Percentiles rank a stretch among this genome's conserved stretches.
Evolutionary conservation across 1,140 invertebrate genomes (phyloP).

Genomic region (Drosophila willistoni): DNA sequence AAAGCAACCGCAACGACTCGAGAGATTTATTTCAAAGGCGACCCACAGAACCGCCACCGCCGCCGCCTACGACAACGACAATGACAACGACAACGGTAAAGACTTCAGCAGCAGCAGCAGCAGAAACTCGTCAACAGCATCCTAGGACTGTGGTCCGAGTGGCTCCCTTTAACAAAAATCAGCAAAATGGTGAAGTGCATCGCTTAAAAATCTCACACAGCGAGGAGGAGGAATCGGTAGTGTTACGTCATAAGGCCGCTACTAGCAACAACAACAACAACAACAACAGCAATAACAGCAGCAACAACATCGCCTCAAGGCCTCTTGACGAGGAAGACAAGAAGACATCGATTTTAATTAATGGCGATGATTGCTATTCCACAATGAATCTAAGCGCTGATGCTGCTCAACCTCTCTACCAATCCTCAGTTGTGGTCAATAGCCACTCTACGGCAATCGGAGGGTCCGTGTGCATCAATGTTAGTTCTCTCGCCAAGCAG

Average conservation of each 20-base stretch:
- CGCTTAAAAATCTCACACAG: constrained; percentile 85
- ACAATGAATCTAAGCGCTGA: constrained; percentile 86
- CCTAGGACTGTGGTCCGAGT: constrained; percentile 76
- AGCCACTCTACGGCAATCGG: constrained; percentile 83
- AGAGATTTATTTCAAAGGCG: constrained; percentile 85
- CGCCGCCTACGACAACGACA: constrained; percentile 59
- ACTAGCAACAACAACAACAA: background rate
- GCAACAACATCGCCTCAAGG: background rate
- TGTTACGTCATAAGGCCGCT: constrained; percentile 39
- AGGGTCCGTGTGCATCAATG: constrained; percentile 84
- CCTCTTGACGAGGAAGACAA: constrained; percentile 81
- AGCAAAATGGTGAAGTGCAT: constrained; percentile 82
- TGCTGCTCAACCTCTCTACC: constrained; percentile 86
- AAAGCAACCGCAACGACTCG: constrained; percentile 85
- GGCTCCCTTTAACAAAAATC: constrained; percentile 74
- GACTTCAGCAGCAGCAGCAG: background rate
- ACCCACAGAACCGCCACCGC: constrained; percentile 83
- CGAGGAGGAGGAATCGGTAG: constrained; percentile 47
- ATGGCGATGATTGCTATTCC: constrained; percentile 88
- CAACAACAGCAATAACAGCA: background rate
- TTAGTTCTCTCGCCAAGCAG: constrained; percentile 69
- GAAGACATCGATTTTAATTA: constrained; percentile 90
- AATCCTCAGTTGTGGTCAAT: constrained; percentile 87
- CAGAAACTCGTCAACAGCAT: constrained; percentile 20
- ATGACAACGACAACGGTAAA: constrained; percentile 5